Conservation (phyloP, 1,140 invertebrate genomes). For the Lasioglossum albipes region DNA sequence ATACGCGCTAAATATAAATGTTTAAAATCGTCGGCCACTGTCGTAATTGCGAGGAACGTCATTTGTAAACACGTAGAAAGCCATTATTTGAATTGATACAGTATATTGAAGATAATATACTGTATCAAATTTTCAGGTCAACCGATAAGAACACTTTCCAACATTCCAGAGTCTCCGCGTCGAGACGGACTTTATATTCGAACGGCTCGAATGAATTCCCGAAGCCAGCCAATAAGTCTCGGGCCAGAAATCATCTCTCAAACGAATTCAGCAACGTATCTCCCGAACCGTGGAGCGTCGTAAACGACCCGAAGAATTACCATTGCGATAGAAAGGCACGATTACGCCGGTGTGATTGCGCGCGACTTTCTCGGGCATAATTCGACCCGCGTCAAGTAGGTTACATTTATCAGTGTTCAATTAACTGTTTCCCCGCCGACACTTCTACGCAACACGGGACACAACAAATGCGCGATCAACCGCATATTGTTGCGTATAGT, state of each 20-base stretch:
- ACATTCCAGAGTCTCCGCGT: background rate
- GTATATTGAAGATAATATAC: no score
- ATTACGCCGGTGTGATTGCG: constrained; percentile 13
- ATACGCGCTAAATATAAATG: no score
- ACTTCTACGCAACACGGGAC: background rate
- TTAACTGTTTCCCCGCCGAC: constrained; percentile 9
- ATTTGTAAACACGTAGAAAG: no score
- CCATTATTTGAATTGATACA: no score
- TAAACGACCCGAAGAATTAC: background rate
- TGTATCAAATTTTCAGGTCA: background rate
- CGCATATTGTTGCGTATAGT: background rate
- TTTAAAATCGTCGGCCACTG: no score
- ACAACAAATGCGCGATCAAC: background rate
- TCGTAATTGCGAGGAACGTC: no score
- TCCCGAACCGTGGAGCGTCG: background rate
- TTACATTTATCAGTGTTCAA: constrained; percentile 22
- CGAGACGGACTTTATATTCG: background rate
- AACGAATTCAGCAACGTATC: constrained; percentile 20
- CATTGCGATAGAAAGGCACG: constrained; percentile 24
- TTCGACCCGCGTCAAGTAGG: constrained; percentile 23
- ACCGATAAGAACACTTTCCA: background rate
- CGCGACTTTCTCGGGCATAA: constrained; percentile 22
- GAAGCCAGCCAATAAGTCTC: background rate
- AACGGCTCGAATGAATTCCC: background rate
- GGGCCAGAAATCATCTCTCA: constrained; percentile 12